phyloP scores from a whole-genome alignment of 2,113 vertebrate genomes.

The Ophiodon elongatus region DNA sequence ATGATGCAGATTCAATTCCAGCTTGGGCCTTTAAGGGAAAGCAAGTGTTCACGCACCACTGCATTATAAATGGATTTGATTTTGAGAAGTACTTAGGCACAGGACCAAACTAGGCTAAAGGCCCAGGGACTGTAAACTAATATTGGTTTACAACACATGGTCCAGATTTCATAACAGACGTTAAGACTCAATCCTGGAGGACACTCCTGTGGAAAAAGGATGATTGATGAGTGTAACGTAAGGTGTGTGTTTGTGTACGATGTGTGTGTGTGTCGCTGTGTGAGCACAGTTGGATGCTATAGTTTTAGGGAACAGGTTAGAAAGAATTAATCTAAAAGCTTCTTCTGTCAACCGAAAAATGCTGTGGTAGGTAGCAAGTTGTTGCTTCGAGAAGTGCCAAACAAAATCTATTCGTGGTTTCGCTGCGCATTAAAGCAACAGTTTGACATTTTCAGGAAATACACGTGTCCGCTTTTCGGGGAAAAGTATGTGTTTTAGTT shows the following conservation, averaged over 20 bases:
- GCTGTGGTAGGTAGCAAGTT: not conserved
- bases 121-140: slow-evolving; percentile 80
- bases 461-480: not conserved
- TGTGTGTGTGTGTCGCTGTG: not conserved
- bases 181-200: slow-evolving; percentile 73
- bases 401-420: not conserved
- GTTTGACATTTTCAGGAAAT: not conserved
- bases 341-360: slow-evolving; percentile 23
- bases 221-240: slow-evolving; percentile 77
- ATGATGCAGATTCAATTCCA: slow-evolving; percentile 49
- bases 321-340: slow-evolving; percentile 31
- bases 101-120: slow-evolving; percentile 74
- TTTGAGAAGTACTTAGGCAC: slow-evolving; percentile 81
- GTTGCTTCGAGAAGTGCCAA: slow-evolving; percentile 11
- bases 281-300: not conserved
- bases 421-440: not conserved
- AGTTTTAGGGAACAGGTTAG: slow-evolving; percentile 20
- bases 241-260: slow-evolving; percentile 50
- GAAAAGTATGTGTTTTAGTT: not conserved
- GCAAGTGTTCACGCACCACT: slow-evolving; percentile 71
- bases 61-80: slow-evolving; percentile 81
- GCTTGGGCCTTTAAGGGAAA: slow-evolving; percentile 60
- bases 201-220: slow-evolving; percentile 70
- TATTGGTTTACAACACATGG: slow-evolving; percentile 78
- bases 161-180: slow-evolving; percentile 79